Percentiles rank a stretch among this genome's conserved stretches.
These are phyloP conservation scores for Chlorops oryzae DNA, from an alignment of 1,140 invertebrate species.

Conservation along the genomic window DNA sequence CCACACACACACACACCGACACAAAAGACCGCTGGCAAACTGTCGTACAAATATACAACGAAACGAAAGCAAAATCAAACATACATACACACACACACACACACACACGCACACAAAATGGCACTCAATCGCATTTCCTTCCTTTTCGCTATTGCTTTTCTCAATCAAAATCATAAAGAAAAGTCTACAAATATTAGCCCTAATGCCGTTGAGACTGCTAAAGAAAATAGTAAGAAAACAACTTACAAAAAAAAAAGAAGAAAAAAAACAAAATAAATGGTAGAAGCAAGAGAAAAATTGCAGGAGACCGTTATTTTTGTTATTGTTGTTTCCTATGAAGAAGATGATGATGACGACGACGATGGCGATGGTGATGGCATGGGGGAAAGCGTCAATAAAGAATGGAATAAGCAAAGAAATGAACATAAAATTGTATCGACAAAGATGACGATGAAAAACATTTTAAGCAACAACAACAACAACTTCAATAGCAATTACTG, in stretches of 20 bases:
- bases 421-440: constrained; percentile 7
- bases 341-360: too few species aligned
- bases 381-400: too few species aligned
- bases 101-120: neutral
- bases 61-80: neutral
- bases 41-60: constrained; percentile 25
- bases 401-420: too few species aligned
- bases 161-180: constrained; percentile 1
- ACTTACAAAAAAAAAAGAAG: neutral
- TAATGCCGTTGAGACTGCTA: constrained; percentile 41
- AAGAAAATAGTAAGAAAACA: constrained; percentile 10
- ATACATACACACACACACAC: neutral
- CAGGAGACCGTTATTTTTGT: too few species aligned
- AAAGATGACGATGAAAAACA: constrained; percentile 4
- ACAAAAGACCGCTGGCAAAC: too few species aligned
- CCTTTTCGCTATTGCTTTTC: neutral
- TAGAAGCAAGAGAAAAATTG: too few species aligned
- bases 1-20: too few species aligned
- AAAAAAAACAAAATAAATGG: constrained; percentile 7
- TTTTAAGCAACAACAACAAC: neutral
- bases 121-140: neutral
- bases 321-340: too few species aligned
- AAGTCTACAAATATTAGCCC: constrained; percentile 45
- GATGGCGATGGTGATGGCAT: too few species aligned
- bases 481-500: too few species aligned